Base-by-base conservation (phyloP, 2,888 invertebrate genomes). In the Tetranychus piercei region DNA sequence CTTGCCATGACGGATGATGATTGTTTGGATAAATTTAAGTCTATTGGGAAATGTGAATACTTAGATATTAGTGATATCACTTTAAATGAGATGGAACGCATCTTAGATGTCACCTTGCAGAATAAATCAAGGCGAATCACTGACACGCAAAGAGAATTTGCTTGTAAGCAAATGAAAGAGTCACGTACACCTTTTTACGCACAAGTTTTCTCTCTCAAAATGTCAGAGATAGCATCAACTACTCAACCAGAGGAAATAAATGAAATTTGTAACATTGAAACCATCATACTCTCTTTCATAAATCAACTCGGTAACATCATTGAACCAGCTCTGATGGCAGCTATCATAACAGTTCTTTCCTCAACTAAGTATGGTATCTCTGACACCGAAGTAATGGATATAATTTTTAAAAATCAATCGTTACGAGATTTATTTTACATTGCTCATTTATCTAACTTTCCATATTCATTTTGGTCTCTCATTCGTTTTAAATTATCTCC, bases 281-380 rank as follows among this genome's bases (percentile, higher is more conserved):
- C 11, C n/a, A 64, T 55, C 55, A 45, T 55, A 45, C 55, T 20
- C 34, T 20, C 22, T 15, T n/a, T 55, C 20, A 73, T 73, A 20
- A 55, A 43, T 22, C n/a, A 64, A 45, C 45, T 73, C 20, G 55
- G 20, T 9, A 9, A 45, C 18, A 45, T 73, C 4, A 64, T 73
- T 9, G 55, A 23, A 44, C 34, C 73, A 20, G 20, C 45, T 20
- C 15, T 67, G n/a, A 44, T 70, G 70, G 34, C 64, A 22, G 22
- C 44, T 11, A 65, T 75, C 7, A 44, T 92, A 55, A 87, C 90
- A 1, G 85, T 90, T 76, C 83, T 92, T 76, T 87, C 89, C 0
- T 88, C 89, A 4, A 87, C 90, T 9, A 86, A 89, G 74, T 87
- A 89, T 80, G 92, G 92, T 3, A 84, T 92, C 71, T 88, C 88